Base-by-base conservation (phyloP, 2,797 vertebrate species). In the Hydrolagus colliei region DNA sequence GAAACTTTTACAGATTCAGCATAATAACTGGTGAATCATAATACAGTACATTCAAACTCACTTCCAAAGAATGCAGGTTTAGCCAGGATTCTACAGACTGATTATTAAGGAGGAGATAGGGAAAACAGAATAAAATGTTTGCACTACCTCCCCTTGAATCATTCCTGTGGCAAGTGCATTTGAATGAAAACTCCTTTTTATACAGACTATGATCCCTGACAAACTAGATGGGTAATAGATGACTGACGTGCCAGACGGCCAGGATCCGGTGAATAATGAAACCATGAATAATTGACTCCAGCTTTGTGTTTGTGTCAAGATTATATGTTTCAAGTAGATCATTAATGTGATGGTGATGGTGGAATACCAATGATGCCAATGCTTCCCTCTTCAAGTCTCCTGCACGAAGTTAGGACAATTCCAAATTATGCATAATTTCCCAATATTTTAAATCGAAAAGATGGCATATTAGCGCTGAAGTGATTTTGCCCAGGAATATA, bases 201-300 rank as follows among this genome's bases (percentile, higher is more conserved):
- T 65, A 32, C 10, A 63, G 77, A 32, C 4, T 32, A 27, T 80
- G 52, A 62, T 78, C 76, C n/a, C 61, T 78, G 20, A 16, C 0
- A 11, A 12, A 22, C 65, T 65, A 62, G 65, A 52, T 79, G 61
- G 62, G 61, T 80, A 27, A 65, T 9, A 65, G 61, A 80, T 16
- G 22, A 80, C 27, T 80, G 61, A 32, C 77, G 65, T 18, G 12
- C 61, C 32, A 13, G 61, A 65, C n/a, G 63, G 77, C 63, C 11
- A 12, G 62, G 12, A 12, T 65, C 77, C 62, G 18, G 22, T 65
- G 77, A 14, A 14, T 62, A 63, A 65, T 65, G 77, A 1, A 80
- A 65, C 3, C 77, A 80, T 67, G n/a, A 65, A 65, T 80, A 80
- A 80, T 65, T 80, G 14, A 80, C 59, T 52, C 41, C 11, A 79